Evolutionary conservation across 2,797 vertebrate genomes (phyloP), one percentile per base, ranked within the genome.

Genomic region (Pantherophis alleghaniensis): DNA sequence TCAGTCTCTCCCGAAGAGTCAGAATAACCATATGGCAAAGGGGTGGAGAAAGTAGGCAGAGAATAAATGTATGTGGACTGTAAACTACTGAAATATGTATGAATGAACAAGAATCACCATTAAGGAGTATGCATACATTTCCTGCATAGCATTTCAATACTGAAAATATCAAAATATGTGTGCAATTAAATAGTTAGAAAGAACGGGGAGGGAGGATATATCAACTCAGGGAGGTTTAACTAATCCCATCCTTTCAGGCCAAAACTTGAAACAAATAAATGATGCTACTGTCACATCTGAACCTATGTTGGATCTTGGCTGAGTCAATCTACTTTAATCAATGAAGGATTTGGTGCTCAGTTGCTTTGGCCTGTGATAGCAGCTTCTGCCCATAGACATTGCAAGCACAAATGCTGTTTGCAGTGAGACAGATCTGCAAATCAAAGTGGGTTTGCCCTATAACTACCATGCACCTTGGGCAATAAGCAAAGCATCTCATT

Each of bases 11-110:
- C 26, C 63, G 57, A 91, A 93, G 74, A 93, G 87, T 91, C 87
- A 89, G 87, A 93, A 93, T 93, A 93, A 93, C 37, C 90, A 91
- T 93, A 93, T 93, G 93, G 93, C 69, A 89, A 93, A 93, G 59
- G 87, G 90, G 87, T 66, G 90, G 87, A 91, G 87, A 91, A 87
- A 91, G 93, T 93, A 74, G 87, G 66, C 83, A 66, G 87, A 57
- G 57, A 93, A 93, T 87, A 86, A 91, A 89, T 63, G 24, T 88
- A 93, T 89, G 87, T 47, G 93, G 32, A 89, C 57, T 63, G 37
- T 69, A 93, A 56, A 53, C 59, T 91, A 91, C 66, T 51, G 86
- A 86, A 74, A 93, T 89, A 93, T 89, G 32, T 89, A 91, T 93
- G 93, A 93, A 93, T 93, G 93, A 86, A 88, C 87, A 89, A 83